Evolutionary conservation across 2,797 vertebrate genomes (phyloP).

Genomic region (Sparidentex hasta): DNA sequence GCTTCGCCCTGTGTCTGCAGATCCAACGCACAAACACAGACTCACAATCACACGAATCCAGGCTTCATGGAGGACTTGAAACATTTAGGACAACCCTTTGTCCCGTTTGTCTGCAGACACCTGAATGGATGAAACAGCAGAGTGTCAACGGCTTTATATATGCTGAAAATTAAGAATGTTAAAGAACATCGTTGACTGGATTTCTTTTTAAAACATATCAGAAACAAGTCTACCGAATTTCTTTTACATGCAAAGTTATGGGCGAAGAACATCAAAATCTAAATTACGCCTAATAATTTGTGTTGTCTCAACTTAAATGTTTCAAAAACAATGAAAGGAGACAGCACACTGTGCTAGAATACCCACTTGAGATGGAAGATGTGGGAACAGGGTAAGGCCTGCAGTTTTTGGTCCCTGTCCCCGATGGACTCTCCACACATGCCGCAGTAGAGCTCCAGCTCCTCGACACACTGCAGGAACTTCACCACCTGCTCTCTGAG

Average conservation of each 20-base stretch:
- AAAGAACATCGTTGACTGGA: neutral
- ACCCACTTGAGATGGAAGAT: constrained; percentile 97
- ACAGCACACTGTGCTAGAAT: neutral
- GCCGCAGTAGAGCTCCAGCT: constrained; percentile 98
- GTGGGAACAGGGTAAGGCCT: constrained; percentile 98
- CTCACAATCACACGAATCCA: constrained; percentile 92
- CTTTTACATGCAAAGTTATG: neutral
- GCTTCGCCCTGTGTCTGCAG: constrained; percentile 62
- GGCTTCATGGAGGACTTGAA: constrained; percentile 95
- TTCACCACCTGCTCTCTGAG: constrained; percentile 95
- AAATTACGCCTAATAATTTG: neutral
- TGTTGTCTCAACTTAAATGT: neutral
- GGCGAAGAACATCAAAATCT: neutral
- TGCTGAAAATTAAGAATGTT: neutral
- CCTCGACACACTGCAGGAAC: constrained; percentile 98
- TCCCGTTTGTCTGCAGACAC: constrained; percentile 95
- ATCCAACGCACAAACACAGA: constrained; percentile 46
- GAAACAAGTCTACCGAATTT: neutral
- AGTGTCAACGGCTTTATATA: neutral
- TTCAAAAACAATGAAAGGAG: neutral
- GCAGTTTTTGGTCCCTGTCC: constrained; percentile 96
- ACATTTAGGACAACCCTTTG: constrained; percentile 95
- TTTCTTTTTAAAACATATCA: neutral
- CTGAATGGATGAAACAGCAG: constrained; percentile 75
- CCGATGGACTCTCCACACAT: constrained; percentile 99